Conservation (phyloP, 2,797 vertebrate genomes). For the Poeciliopsis infans region DNA sequence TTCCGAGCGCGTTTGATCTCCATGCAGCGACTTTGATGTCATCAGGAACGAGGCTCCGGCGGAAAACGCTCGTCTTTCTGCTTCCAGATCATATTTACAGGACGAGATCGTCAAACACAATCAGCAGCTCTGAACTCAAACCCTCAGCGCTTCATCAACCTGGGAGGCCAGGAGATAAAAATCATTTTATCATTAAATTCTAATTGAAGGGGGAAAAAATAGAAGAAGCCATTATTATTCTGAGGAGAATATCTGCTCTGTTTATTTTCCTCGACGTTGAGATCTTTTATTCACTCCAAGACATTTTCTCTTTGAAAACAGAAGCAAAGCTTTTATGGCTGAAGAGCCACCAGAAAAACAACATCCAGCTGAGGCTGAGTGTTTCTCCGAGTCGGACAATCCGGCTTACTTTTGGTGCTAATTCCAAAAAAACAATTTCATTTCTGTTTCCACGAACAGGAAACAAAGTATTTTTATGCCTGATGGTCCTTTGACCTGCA, state of each 20-base stretch:
- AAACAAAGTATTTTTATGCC: not conserved
- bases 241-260: not conserved
- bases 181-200: not conserved
- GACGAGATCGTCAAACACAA: constrained; percentile 36
- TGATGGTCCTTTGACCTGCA: not conserved
- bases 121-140: constrained; percentile 13
- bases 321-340: not conserved
- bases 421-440: not conserved
- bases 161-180: not conserved
- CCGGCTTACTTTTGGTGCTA: not conserved
- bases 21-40: constrained; percentile 62
- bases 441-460: not conserved
- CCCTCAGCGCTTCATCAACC: constrained; percentile 3
- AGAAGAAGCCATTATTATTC: not conserved
- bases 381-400: not conserved
- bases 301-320: not conserved
- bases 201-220: too few species aligned
- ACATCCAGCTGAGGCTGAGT: too few species aligned
- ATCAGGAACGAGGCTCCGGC: constrained; percentile 36
- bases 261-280: not conserved
- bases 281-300: not conserved
- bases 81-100: constrained; percentile 27
- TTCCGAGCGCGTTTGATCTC: constrained; percentile 62
- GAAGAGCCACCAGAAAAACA: not conserved
- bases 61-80: constrained; percentile 31